A percentile compares a stretch with the other conserved stretches of the same genome.
phyloP scores from a whole-genome alignment of 1,140 invertebrate species.

The Wasmannia auropunctata region DNA sequence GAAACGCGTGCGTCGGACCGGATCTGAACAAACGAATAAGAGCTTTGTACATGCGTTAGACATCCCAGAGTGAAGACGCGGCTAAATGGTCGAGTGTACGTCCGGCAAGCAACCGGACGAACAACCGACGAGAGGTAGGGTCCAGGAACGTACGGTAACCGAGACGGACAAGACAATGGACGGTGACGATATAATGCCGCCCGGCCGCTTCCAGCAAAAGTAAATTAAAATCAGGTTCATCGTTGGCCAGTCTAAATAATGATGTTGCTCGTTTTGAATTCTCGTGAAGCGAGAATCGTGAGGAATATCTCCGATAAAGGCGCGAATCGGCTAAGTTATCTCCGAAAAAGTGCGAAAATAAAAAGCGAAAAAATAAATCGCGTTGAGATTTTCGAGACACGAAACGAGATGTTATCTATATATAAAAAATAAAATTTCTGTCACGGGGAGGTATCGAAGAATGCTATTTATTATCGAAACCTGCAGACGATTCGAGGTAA shows the following conservation, averaged over 20 bases:
- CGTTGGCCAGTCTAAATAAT: conserved; percentile 35
- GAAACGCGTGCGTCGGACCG: conserved; percentile 54
- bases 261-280: not conserved
- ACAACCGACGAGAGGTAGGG: conserved; percentile 32
- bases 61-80: conserved; percentile 61
- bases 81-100: conserved; percentile 62
- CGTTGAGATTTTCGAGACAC: too few relatives aligned
- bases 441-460: too few relatives aligned
- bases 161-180: conserved; percentile 80
- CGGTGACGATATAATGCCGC: conserved; percentile 78
- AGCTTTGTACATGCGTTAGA: conserved; percentile 65
- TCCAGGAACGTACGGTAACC: conserved; percentile 39
- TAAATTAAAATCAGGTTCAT: conserved; percentile 78
- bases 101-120: conserved; percentile 19
- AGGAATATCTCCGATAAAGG: too few relatives aligned
- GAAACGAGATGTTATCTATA: not conserved
- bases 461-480: not conserved
- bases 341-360: not conserved
- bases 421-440: not conserved
- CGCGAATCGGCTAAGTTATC: not conserved
- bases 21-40: conserved; percentile 70
- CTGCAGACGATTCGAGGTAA: conserved; percentile 3
- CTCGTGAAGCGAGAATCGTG: not conserved
- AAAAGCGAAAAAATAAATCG: not conserved
- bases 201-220: conserved; percentile 70